Percentiles rank a stretch among this genome's conserved stretches.
phyloP scores from a whole-genome alignment of 2,797 vertebrate genomes.

The Mus caroli region DNA sequence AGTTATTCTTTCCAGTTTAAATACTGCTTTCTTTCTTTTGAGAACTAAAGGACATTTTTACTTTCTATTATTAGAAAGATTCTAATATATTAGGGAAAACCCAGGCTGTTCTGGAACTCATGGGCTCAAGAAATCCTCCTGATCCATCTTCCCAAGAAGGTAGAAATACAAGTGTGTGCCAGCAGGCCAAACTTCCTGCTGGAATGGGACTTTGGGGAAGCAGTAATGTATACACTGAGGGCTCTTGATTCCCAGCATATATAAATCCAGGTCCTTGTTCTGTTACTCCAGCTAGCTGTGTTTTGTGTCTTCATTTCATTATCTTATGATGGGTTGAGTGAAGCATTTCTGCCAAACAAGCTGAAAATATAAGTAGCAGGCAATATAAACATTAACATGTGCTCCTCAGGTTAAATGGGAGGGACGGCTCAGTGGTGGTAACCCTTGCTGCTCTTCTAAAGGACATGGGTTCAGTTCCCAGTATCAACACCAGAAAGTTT shows the following conservation, averaged over 20 bases:
- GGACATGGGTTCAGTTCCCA: neutral
- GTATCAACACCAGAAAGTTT: neutral
- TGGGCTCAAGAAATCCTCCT: neutral
- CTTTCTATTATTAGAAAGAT: neutral
- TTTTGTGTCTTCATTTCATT: neutral
- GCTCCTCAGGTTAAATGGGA: neutral
- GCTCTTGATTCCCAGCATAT: neutral
- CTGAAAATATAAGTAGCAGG: neutral
- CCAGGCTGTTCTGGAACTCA: neutral
- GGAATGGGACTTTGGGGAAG: neutral
- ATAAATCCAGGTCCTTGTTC: neutral
- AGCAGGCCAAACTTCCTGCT: neutral
- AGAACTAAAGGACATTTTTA: neutral
- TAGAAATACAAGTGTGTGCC: neutral
- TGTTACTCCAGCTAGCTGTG: neutral
- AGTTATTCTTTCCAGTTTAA: neutral
- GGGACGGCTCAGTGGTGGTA: neutral
- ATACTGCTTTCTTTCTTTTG: neutral
- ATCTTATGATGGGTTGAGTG: neutral
- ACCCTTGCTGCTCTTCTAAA: neutral
- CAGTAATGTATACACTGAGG: neutral
- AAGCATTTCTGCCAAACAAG: neutral
- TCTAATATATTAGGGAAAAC: neutral
- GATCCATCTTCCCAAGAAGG: neutral
- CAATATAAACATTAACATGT: accelerated